These are phyloP conservation scores for Condylura cristata DNA, from an alignment of 2,113 vertebrate genomes.

Conservation along the genomic window DNA sequence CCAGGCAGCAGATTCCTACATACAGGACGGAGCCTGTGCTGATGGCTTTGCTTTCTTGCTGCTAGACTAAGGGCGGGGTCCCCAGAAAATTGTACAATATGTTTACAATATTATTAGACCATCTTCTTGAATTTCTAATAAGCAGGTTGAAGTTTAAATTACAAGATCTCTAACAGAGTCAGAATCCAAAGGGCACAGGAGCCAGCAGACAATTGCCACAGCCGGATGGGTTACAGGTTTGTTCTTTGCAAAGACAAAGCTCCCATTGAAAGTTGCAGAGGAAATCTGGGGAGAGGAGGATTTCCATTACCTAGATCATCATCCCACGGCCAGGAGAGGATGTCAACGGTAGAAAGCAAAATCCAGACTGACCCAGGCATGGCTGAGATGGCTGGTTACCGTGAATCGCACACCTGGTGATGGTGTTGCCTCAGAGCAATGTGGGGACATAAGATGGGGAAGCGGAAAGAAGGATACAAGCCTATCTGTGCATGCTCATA, in stretches of 20 bases:
- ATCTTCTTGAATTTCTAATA: constrained; percentile 90
- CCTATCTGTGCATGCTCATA: too few species aligned
- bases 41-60: too few species aligned
- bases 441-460: neutral
- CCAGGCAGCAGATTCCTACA: too few species aligned
- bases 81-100: too few species aligned
- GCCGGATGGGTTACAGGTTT: constrained; percentile 90
- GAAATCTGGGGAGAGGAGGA: constrained; percentile 69
- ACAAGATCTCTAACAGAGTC: constrained; percentile 87
- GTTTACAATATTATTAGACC: constrained; percentile 75
- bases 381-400: neutral
- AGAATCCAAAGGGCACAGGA: constrained; percentile 84
- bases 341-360: neutral
- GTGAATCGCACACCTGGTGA: neutral
- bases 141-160: constrained; percentile 88
- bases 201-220: constrained; percentile 87
- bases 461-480: rapidly evolving
- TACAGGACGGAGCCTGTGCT: too few species aligned
- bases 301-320: constrained; percentile 85
- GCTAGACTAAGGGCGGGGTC: too few species aligned
- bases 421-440: neutral
- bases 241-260: constrained; percentile 90
- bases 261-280: constrained; percentile 82
- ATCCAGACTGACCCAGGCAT: neutral
- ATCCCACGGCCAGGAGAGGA: constrained; percentile 13